Base-by-base conservation (phyloP, 1,140 invertebrate genomes). In the Cydia strobilella region DNA sequence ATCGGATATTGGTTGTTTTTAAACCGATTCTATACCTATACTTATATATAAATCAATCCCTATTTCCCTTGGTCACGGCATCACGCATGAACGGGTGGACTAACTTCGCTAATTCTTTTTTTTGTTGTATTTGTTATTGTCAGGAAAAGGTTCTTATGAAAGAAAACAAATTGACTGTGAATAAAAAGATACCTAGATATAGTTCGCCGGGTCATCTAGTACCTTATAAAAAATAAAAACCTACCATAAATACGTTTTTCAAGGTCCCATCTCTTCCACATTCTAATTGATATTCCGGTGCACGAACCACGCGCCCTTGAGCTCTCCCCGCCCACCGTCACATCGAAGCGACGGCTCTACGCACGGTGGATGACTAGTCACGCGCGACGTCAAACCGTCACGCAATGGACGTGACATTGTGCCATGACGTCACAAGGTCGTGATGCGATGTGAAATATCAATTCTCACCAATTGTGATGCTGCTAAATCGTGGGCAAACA, bases 321-420 rank as follows among this genome's bases (percentile, higher is more conserved):
- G 5, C 65, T 18, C 63, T 35, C n/a, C 9, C 9, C 35, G 5
- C n/a, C 4, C 6, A 39, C 65, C 7, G 31, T 12, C n/a, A 6
- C 31, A 10, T 69, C 35, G 1, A 3, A 31, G 6, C 65, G 27
- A 20, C 27, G 31, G 65, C 15, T 35, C 65, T 1, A 63, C 51
- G 25, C 12, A 76, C 51, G 71, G 15, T 63, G 72, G 76, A 74
- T 62, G 39, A 73, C 74, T 69, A 72, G 42, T 75, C 73, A 45
- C 74, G 72, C 65, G 69, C 63, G 35, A 45, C 39, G 39, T 71
- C 51, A 42, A 54, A 63, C 62, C 48, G 80, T 75, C 84, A 85
- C 83, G 84, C 81, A 78, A 83, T 71, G 77, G 82, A 86, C 87
- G 79, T 84, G 82, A 84, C 80, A 86, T 87, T 84, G 87, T 78